Conservation (phyloP, 2,888 invertebrate species). For the Lasioglossum zephyrum region DNA sequence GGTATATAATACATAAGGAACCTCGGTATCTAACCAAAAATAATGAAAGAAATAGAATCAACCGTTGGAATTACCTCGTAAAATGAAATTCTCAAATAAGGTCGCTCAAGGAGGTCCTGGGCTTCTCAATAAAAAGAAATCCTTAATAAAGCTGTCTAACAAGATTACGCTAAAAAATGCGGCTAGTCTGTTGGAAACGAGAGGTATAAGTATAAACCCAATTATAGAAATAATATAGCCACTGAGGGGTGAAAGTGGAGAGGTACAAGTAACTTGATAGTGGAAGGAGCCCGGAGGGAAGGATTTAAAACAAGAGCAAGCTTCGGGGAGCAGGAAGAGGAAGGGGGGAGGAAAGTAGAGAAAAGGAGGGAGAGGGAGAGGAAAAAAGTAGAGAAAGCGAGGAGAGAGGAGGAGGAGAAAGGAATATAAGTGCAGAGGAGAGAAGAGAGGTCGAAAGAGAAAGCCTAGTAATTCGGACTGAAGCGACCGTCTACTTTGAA, state of each 20-base stretch:
- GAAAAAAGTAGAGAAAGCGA: too few relatives aligned
- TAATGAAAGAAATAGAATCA: background rate
- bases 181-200: background rate
- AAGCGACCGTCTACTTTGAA: conserved; percentile 60
- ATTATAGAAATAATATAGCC: conserved; percentile 29
- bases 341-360: too few relatives aligned
- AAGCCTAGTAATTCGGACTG: conserved; percentile 65
- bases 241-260: background rate
- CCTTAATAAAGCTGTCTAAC: conserved; percentile 33
- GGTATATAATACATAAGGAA: conserved; percentile 13
- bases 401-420: conserved; percentile 13
- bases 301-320: conserved; percentile 13
- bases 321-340: conserved; percentile 3
- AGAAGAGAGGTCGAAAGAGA: conserved; percentile 27
- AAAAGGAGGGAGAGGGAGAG: background rate
- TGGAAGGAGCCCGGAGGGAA: background rate
- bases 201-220: conserved; percentile 14
- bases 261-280: background rate
- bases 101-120: background rate
- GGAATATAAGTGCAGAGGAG: background rate
- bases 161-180: background rate
- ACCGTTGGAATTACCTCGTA: conserved; percentile 8
- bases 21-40: conserved; percentile 10
- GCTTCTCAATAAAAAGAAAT: background rate
- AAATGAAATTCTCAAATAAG: conserved; percentile 30